Evolutionary conservation across 2,888 invertebrate genomes (phyloP).

Genomic region (Celastrina argiolus): DNA sequence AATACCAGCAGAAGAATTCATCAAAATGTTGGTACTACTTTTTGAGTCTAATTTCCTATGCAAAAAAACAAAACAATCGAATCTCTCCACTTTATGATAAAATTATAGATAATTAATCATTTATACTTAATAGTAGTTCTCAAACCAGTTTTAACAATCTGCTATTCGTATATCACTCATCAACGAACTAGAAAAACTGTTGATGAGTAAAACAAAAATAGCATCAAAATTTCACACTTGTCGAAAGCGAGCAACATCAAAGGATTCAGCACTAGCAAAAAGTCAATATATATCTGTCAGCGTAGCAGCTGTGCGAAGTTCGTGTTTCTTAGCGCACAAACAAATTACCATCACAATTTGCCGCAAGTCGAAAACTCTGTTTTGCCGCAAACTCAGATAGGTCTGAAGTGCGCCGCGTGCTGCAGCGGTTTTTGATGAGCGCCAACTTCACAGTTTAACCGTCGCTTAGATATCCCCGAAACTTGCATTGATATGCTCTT

Average conservation of each 20-base stretch:
- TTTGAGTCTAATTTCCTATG: too few relatives aligned
- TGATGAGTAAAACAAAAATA: too few relatives aligned
- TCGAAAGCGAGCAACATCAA: slow-evolving; percentile 4
- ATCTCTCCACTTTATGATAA: too few relatives aligned
- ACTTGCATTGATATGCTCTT: slow-evolving; percentile 21
- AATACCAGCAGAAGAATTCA: too few relatives aligned
- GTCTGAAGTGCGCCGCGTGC: slow-evolving; percentile 29
- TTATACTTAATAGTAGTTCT: too few relatives aligned
- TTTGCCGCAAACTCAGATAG: slow-evolving; percentile 25
- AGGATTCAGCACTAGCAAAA: slow-evolving; percentile 22
- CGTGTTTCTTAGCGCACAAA: slow-evolving; percentile 29
- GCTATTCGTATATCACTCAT: background rate
- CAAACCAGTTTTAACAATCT: background rate
- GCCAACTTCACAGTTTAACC: slow-evolving; percentile 29
- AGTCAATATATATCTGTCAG: slow-evolving; percentile 32
- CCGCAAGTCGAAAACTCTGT: slow-evolving; percentile 23
- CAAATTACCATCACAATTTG: slow-evolving; percentile 33
- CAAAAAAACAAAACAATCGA: too few relatives aligned
- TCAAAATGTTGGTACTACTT: too few relatives aligned
- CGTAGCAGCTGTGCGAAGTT: slow-evolving; percentile 26
- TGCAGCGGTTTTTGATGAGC: slow-evolving; percentile 35
- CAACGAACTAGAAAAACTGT: too few relatives aligned
- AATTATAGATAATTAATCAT: too few relatives aligned
- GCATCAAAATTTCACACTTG: background rate
- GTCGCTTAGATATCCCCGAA: slow-evolving; percentile 27